Evolutionary conservation across 2,888 invertebrate genomes (phyloP), one percentile per base, ranked within the genome.

Genomic region (Synanthedon tipuliformis): DNA sequence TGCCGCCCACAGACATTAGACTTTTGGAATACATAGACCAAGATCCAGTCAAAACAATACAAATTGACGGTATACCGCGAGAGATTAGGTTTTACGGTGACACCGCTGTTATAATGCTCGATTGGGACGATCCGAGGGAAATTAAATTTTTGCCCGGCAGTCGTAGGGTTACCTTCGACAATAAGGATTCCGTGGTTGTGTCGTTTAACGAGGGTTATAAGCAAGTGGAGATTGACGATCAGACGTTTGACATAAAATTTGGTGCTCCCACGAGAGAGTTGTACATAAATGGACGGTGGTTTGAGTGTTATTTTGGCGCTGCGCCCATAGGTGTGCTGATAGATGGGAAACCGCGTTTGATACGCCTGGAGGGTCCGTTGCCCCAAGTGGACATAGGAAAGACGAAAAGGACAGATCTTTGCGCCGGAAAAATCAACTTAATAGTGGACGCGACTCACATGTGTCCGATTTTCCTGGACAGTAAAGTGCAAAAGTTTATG

Each of bases 351-450:
- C 89, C 92, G n/a, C 91, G 94, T 57, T 86, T 90, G 50, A 89
- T 99, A 1, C 93, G 94, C 66, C 84, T 99, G 8, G 94, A 95
- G 64, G 98, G 98, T 0, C 95, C 96, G 0, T 92, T 96, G 3
- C 99, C 99, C 0, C 95, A 95, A 80, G 98, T 99, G 0, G 94
- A 95, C 73, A 96, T 99, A 56, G 95, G 97, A 0, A 91, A 91
- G 41, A 83, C 79, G 1, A 91, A 92, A 62, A 89, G 95, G 34
- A 92, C 91, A 12, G 97, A 97, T 75, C 84, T 97, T 50, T 93
- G 95, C 1, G 92, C 93, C 0, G 96, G 95, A 0, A 94, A 94
- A 81, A 94, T 96, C 55, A 94, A 93, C 72, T 87, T 96, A 55
- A 93, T 95, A 53, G 91, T 96, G 4, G 93, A 96, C 74, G 95